These are phyloP conservation scores for Balanococcus diminutus DNA, from an alignment of 2,888 invertebrate genomes.

Conservation along the genomic window DNA sequence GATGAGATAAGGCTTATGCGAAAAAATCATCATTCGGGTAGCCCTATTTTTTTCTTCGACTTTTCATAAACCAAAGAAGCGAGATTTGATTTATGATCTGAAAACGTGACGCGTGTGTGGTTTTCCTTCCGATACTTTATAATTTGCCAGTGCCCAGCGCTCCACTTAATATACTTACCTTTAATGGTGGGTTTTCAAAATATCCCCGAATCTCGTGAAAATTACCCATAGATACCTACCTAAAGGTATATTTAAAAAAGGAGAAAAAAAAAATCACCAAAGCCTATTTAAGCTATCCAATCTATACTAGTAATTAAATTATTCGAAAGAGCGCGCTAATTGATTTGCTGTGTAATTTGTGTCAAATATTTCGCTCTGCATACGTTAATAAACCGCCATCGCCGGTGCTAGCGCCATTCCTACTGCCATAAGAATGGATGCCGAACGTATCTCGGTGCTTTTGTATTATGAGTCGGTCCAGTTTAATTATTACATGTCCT, in stretches of 20 bases:
- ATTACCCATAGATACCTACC: background rate
- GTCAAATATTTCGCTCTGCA: slow-evolving; percentile 48
- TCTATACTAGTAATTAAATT: slow-evolving; percentile 42
- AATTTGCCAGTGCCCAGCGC: background rate
- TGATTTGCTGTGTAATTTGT: slow-evolving; percentile 40
- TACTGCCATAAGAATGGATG: slow-evolving; percentile 32
- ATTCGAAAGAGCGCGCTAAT: slow-evolving; percentile 40
- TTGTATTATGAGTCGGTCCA: slow-evolving; percentile 25
- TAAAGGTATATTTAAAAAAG: background rate
- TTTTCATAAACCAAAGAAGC: background rate
- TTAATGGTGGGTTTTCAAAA: slow-evolving; percentile 8
- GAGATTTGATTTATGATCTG: background rate
- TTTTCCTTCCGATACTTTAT: background rate
- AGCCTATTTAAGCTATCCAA: background rate
- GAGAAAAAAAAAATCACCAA: background rate
- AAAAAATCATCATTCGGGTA: background rate
- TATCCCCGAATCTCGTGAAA: background rate
- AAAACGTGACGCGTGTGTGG: background rate
- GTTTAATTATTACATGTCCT: slow-evolving; percentile 46
- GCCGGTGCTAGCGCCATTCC: background rate
- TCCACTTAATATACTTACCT: background rate
- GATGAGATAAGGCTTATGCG: background rate
- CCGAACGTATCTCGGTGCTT: slow-evolving; percentile 26
- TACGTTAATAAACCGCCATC: slow-evolving; percentile 29
- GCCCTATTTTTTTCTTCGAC: background rate